phyloP scores from a whole-genome alignment of 2,113 vertebrate species.

The Thomomys bottae region DNA sequence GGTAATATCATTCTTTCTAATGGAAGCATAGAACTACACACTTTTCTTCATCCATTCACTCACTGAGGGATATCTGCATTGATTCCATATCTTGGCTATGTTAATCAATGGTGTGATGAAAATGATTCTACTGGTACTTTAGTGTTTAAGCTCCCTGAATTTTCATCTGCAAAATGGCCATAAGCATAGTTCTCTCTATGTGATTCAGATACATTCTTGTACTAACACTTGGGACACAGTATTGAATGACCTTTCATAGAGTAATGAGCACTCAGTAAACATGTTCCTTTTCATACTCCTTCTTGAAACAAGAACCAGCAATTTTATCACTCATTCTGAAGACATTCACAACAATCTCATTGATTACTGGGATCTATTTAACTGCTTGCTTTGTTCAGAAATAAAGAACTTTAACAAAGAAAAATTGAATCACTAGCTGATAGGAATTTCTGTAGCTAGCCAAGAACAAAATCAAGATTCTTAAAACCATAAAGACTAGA shows the following conservation, averaged over 20 bases:
- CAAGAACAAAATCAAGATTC: background rate
- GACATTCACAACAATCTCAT: slow-evolving; percentile 37
- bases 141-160: background rate
- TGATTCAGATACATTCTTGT: background rate
- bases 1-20: too few relatives aligned
- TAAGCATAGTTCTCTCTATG: background rate
- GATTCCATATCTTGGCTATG: too few relatives aligned
- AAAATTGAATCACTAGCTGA: background rate
- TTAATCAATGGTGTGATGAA: too few relatives aligned
- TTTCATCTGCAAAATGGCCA: background rate
- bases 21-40: too few relatives aligned
- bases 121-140: too few relatives aligned
- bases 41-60: too few relatives aligned
- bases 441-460: background rate
- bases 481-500: slow-evolving; percentile 17
- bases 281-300: background rate
- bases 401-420: slow-evolving; percentile 27
- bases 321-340: slow-evolving; percentile 21
- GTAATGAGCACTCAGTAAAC: background rate
- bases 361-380: slow-evolving; percentile 50
- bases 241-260: too few relatives aligned
- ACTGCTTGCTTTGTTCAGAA: slow-evolving; percentile 39
- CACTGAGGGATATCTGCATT: too few relatives aligned
- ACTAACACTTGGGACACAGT: background rate
- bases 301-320: background rate